phyloP scores from a whole-genome alignment of 2,888 invertebrate species.

The Cotesia congregata region DNA sequence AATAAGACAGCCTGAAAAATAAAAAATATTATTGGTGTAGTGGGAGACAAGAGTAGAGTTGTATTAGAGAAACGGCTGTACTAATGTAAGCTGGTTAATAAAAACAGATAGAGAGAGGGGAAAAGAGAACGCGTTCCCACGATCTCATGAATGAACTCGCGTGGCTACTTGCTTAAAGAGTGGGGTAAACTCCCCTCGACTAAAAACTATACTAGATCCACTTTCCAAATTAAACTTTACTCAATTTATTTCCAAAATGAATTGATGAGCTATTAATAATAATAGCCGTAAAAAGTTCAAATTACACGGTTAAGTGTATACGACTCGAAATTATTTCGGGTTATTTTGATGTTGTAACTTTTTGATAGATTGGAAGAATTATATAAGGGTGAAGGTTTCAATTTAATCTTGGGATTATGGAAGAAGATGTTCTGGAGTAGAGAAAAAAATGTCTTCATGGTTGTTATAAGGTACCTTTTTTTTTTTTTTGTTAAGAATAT shows the following conservation, averaged over 20 bases:
- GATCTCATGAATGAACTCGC: conserved; percentile 71
- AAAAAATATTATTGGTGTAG: not conserved
- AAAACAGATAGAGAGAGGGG: conserved; percentile 51
- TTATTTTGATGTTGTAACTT: not conserved
- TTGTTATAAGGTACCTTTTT: too few relatives aligned
- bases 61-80: conserved; percentile 6
- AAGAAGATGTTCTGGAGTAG: too few relatives aligned
- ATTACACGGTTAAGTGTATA: not conserved
- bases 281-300: not conserved
- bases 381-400: too few relatives aligned
- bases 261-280: not conserved
- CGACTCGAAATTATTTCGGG: not conserved
- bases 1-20: not conserved
- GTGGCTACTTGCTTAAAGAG: conserved; percentile 59
- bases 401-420: too few relatives aligned
- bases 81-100: not conserved
- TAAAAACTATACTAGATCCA: conserved; percentile 38
- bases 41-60: conserved; percentile 1
- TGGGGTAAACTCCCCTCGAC: conserved; percentile 50
- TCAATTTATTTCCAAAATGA: not conserved
- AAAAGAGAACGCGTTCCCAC: conserved; percentile 66
- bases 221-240: conserved; percentile 7
- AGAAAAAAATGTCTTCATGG: too few relatives aligned
- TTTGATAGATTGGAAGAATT: not conserved
- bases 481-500: too few relatives aligned